phyloP scores from a whole-genome alignment of 2,888 invertebrate species.

The Clusia tigrina region DNA sequence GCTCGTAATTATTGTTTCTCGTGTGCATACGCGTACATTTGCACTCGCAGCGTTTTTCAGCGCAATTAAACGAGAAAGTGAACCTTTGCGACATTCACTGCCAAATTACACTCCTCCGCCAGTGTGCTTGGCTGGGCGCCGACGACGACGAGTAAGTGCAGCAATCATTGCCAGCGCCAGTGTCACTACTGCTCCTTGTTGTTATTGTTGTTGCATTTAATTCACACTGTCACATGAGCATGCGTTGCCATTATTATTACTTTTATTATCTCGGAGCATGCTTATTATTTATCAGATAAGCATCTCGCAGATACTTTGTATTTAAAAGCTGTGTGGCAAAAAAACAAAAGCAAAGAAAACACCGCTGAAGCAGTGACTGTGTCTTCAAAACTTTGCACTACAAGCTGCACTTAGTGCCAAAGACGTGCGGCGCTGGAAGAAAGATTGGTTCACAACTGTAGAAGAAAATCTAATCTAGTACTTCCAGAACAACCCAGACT shows the following conservation, averaged over 20 bases:
- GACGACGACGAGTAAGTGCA: background rate
- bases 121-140: too few species aligned
- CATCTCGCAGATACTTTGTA: slow-evolving; percentile 13
- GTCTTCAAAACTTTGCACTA: too few species aligned
- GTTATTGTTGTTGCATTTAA: slow-evolving; percentile 48
- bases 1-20: slow-evolving; percentile 27
- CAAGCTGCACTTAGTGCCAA: too few species aligned
- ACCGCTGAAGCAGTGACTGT: too few species aligned
- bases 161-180: slow-evolving; percentile 9
- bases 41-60: slow-evolving; percentile 34
- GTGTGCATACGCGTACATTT: background rate
- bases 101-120: background rate
- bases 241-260: slow-evolving; percentile 21
- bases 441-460: too few species aligned
- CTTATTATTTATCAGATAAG: slow-evolving; percentile 28
- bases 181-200: slow-evolving; percentile 20
- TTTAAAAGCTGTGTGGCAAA: too few species aligned
- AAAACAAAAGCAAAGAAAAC: too few species aligned
- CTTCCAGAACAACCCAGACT: too few species aligned
- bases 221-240: slow-evolving; percentile 23
- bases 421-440: too few species aligned
- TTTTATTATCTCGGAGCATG: slow-evolving; percentile 20
- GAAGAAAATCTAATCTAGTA: too few species aligned
- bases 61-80: slow-evolving; percentile 51
- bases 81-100: slow-evolving; percentile 50